These are phyloP conservation scores for Craniophora ligustri DNA, from an alignment of 2,888 invertebrate species.

Conservation along the genomic window DNA sequence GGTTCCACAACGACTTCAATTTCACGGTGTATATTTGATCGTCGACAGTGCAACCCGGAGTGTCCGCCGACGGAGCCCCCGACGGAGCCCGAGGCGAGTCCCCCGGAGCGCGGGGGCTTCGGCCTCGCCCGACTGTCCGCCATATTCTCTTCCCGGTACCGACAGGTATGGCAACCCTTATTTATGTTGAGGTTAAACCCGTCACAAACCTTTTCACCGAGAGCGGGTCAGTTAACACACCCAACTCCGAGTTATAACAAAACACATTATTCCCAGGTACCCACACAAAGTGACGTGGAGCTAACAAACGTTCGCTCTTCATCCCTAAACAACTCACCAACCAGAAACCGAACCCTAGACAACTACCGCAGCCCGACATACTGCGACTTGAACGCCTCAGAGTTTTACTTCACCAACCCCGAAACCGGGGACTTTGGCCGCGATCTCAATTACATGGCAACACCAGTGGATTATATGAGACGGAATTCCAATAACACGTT, in stretches of 20 bases:
- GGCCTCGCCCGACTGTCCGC: constrained; percentile 76
- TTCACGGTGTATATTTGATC: too few species aligned
- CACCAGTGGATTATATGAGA: constrained; percentile 69
- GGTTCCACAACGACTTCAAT: too few species aligned
- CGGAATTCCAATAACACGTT: constrained; percentile 64
- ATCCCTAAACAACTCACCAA: constrained; percentile 64
- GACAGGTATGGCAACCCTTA: constrained; percentile 67
- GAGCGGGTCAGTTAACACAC: too few species aligned
- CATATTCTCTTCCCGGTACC: constrained; percentile 79
- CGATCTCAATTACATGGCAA: constrained; percentile 72
- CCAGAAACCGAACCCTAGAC: constrained; percentile 49
- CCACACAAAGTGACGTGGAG: constrained; percentile 77
- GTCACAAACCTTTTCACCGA: too few species aligned
- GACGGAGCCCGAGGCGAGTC: constrained; percentile 16
- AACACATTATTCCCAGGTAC: constrained; percentile 66
- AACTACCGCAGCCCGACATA: constrained; percentile 73
- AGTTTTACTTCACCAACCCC: constrained; percentile 66
- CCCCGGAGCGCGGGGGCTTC: constrained; percentile 49
- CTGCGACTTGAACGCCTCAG: constrained; percentile 64
- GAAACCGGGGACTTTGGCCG: constrained; percentile 62
- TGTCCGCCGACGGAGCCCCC: constrained; percentile 33
- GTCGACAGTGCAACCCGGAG: constrained; percentile 40
- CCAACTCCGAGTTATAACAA: too few species aligned
- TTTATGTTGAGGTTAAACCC: too few species aligned
- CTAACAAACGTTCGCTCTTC: constrained; percentile 68